These are phyloP conservation scores for Theretra japonica DNA, from an alignment of 2,888 invertebrate species.

Conservation along the genomic window DNA sequence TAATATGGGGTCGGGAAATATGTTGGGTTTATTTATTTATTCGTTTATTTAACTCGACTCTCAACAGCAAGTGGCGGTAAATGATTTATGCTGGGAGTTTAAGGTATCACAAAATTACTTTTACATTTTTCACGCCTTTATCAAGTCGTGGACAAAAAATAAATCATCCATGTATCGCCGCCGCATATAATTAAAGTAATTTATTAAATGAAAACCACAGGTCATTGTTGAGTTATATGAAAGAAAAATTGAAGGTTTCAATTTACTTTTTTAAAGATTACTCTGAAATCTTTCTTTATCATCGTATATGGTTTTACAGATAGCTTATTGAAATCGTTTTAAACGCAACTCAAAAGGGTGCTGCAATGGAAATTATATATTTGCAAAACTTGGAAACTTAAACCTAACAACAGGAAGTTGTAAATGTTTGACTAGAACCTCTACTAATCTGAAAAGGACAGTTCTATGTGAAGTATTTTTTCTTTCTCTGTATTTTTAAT, in stretches of 20 bases:
- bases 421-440: no score
- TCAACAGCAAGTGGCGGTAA: neutral
- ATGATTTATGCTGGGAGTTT: neutral
- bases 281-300: neutral
- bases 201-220: slow-evolving; percentile 7
- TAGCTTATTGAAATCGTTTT: neutral
- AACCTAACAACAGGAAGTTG: no score
- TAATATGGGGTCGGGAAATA: neutral
- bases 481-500: no score
- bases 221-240: neutral
- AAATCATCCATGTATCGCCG: neutral
- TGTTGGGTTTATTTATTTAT: neutral
- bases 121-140: slow-evolving; percentile 7
- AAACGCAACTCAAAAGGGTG: neutral
- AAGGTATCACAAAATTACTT: neutral
- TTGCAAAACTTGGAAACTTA: no score
- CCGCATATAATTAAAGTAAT: slow-evolving; percentile 11
- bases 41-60: neutral
- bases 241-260: neutral
- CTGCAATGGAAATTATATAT: no score
- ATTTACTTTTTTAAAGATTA: slow-evolving; percentile 10
- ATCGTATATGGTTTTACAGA: neutral
- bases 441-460: no score
- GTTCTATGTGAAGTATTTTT: no score
- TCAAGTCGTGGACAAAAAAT: slow-evolving; percentile 1